phyloP scores from a whole-genome alignment of 2,797 vertebrate genomes.

The Parambassis ranga region DNA sequence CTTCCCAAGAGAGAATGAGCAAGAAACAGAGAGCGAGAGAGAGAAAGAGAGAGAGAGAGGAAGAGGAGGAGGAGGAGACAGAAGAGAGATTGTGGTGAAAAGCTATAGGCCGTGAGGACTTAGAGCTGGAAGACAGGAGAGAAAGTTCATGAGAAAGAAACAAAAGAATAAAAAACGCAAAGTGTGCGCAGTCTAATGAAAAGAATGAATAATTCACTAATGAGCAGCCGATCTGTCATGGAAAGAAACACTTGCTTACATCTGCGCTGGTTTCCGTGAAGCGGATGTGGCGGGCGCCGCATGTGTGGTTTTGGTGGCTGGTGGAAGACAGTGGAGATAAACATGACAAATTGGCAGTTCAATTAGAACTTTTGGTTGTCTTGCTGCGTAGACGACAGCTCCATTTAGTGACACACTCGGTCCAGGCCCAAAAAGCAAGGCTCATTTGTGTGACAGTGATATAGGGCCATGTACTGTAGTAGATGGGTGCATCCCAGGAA shows the following conservation, averaged over 20 bases:
- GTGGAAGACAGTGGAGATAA: constrained; percentile 76
- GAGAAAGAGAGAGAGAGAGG: constrained; percentile 14
- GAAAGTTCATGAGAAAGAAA: constrained; percentile 32
- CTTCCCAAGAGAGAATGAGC: constrained; percentile 84
- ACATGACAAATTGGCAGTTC: constrained; percentile 84
- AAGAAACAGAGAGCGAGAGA: no score
- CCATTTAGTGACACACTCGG: constrained; percentile 37
- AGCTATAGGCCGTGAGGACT: constrained; percentile 40
- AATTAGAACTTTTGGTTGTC: constrained; percentile 67
- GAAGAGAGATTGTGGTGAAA: constrained; percentile 21
- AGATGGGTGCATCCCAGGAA: constrained; percentile 39
- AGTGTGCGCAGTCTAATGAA: constrained; percentile 79
- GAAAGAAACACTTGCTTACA: constrained; percentile 67
- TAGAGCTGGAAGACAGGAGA: constrained; percentile 13
- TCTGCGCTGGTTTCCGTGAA: constrained; percentile 64
- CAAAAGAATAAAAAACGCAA: constrained; percentile 22
- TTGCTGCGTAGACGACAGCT: constrained; percentile 22
- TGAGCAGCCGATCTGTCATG: constrained; percentile 84
- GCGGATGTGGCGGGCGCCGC: constrained; percentile 48
- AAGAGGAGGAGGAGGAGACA: constrained; percentile 26
- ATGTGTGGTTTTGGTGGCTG: constrained; percentile 46
- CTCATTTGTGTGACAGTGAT: constrained; percentile 77
- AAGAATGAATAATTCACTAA: constrained; percentile 91
- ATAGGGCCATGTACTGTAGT: constrained; percentile 57
- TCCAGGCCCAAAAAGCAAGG: constrained; percentile 62